These are phyloP conservation scores for Dryas iulia DNA, from an alignment of 1,140 invertebrate species.

Conservation along the genomic window DNA sequence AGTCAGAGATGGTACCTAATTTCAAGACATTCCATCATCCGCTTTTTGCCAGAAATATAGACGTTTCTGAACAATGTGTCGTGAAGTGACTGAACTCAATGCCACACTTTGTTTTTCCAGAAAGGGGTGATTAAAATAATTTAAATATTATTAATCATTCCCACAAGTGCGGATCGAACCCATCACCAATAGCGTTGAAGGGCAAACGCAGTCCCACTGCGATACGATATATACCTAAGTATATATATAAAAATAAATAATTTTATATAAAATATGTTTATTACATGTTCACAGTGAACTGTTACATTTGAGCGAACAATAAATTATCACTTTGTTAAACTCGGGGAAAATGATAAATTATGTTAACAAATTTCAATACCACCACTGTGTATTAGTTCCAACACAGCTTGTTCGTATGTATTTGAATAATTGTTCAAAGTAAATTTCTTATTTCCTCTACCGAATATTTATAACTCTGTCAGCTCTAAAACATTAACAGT, in stretches of 20 bases:
- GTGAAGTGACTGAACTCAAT: too few relatives aligned
- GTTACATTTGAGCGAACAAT: neutral
- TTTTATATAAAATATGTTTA: neutral
- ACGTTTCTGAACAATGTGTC: too few relatives aligned
- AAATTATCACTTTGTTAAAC: slow-evolving; percentile 12
- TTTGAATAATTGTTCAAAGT: slow-evolving; percentile 47
- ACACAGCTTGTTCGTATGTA: slow-evolving; percentile 38
- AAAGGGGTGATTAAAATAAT: too few relatives aligned
- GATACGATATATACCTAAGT: too few relatives aligned
- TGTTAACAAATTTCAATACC: slow-evolving; percentile 8
- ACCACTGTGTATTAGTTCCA: slow-evolving; percentile 15
- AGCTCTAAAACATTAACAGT: neutral
- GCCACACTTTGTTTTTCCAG: too few relatives aligned
- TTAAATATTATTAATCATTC: too few relatives aligned
- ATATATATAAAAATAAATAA: neutral
- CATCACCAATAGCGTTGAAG: too few relatives aligned
- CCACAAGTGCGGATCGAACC: too few relatives aligned
- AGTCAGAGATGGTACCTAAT: too few relatives aligned
- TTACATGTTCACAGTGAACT: neutral
- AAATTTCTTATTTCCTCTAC: slow-evolving; percentile 16
- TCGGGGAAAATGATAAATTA: slow-evolving; percentile 30
- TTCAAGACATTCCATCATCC: too few relatives aligned
- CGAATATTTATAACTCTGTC: neutral
- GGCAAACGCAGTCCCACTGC: too few relatives aligned
- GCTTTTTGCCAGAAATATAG: too few relatives aligned